Base-by-base conservation (phyloP, 2,113 vertebrate species). In the Dolichotis patagonum region DNA sequence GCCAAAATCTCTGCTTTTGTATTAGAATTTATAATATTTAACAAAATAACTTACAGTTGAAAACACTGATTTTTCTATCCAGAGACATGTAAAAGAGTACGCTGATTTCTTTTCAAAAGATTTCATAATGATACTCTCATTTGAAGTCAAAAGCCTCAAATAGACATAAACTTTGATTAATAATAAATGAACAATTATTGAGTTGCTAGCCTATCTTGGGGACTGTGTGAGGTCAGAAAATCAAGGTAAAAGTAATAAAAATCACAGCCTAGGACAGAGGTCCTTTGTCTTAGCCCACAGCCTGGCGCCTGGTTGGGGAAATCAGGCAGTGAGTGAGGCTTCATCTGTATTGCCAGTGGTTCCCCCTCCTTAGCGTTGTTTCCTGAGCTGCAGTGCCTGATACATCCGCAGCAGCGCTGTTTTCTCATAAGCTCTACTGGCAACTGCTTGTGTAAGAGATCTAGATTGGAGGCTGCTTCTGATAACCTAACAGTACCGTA, bases 21-120 rank as follows among this genome's bases (percentile, higher is more conserved):
- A 88, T 67, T 86, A 92, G 10, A 35, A 95, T 81, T 62, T 85
- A 75, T 26, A 54, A 38, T 92, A 95, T 81, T 82, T 89, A 96
- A 81, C 54, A 43, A 92, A 95, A 92, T 46, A 84, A 60, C 22
- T 92, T 71, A 82, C 5, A 87, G 24, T 86, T 58, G 54, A 90
- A 83, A 88, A 88, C 43, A 78, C 4, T 87, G 16, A 38, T 35
- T 87, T 96, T 83, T n/a, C 38, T 69, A 60, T 89, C 14, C 32
- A 92, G 38, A 85, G 83, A 91, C 0, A 8, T 56, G 24, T 60
- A 86, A 77, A 93, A 30, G 24, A 2, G 35, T 82, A 14, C 11
- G 62, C 14, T 62, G 38, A 54, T 78, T 81, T 62, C 46, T 67
- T 69, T 28, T 24, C 35, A 81, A 90, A 67, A 62, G 6, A 91